A percentile compares a stretch with the other conserved stretches of the same genome.
Evolutionary conservation across 2,888 invertebrate species (phyloP).

Genomic region (Sycophila texana): DNA sequence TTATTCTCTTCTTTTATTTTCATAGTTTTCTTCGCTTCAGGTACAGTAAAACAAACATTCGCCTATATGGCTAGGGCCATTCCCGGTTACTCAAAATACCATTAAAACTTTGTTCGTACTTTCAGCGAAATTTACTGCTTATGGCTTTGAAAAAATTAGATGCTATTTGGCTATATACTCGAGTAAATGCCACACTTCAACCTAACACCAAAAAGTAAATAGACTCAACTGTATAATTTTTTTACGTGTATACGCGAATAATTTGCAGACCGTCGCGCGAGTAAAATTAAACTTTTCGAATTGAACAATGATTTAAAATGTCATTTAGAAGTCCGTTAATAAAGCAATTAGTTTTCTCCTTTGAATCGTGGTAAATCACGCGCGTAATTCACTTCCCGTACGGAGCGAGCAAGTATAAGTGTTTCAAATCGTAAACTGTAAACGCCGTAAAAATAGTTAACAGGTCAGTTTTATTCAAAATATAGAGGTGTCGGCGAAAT

Average conservation of each 20-base stretch:
- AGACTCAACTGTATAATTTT: background rate
- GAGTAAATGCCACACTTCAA: no score
- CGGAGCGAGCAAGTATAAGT: no score
- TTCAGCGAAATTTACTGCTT: slow-evolving; percentile 36
- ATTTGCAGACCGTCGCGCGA: no score
- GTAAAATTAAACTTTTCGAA: no score
- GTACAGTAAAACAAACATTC: slow-evolving; percentile 45
- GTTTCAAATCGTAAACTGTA: background rate
- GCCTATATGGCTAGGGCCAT: slow-evolving; percentile 5
- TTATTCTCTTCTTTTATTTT: slow-evolving; percentile 7
- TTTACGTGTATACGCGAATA: no score
- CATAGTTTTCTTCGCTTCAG: background rate
- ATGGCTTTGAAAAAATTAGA: background rate
- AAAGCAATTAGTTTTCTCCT: no score
- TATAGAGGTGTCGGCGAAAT: slow-evolving; percentile 32
- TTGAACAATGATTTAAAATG: no score
- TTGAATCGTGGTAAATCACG: no score
- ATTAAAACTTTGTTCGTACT: slow-evolving; percentile 47
- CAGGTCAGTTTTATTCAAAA: slow-evolving; percentile 20
- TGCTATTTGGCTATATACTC: slow-evolving; percentile 3
- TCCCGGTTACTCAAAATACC: slow-evolving; percentile 46
- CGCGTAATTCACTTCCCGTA: no score
- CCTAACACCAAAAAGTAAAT: no score
- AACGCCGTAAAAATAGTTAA: slow-evolving; percentile 3
- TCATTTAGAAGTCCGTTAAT: no score